phyloP scores from a whole-genome alignment of 2,797 vertebrate genomes.

The Typhlichthys subterraneus region DNA sequence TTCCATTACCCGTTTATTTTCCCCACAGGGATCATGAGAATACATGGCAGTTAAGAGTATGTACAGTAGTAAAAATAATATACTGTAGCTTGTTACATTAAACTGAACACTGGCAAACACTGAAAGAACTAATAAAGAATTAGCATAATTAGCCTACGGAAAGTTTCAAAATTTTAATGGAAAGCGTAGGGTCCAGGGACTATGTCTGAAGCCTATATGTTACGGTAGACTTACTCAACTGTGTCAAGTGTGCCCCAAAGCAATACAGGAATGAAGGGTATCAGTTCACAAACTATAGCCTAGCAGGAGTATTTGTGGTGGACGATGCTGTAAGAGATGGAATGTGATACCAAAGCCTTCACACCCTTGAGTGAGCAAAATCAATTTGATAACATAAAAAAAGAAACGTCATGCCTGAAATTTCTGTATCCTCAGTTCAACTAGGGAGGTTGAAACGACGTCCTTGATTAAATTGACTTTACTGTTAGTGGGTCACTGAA shows the following conservation, averaged over 20 bases:
- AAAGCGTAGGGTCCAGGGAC: constrained; percentile 1
- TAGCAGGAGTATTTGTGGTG: constrained; percentile 35
- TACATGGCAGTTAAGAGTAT: too few species aligned
- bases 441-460: not conserved
- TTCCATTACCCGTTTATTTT: too few species aligned
- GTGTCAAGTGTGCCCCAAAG: constrained; percentile 40
- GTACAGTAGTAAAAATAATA: too few species aligned
- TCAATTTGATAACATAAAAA: constrained; percentile 18
- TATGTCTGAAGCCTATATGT: constrained; percentile 6
- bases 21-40: too few species aligned
- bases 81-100: not conserved
- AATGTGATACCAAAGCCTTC: constrained; percentile 32
- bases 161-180: not conserved
- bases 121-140: not conserved
- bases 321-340: constrained; percentile 23
- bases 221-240: constrained; percentile 13
- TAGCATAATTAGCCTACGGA: not conserved
- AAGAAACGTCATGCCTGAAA: not conserved
- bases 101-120: not conserved
- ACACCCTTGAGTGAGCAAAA: constrained; percentile 16
- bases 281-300: constrained; percentile 39
- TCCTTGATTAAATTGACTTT: not conserved
- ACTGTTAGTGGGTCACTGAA: not conserved
- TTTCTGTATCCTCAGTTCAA: constrained; percentile 8
- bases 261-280: constrained; percentile 47